These are phyloP conservation scores for Cryptophagus acutangulus DNA, from an alignment of 2,888 invertebrate species.

Conservation along the genomic window DNA sequence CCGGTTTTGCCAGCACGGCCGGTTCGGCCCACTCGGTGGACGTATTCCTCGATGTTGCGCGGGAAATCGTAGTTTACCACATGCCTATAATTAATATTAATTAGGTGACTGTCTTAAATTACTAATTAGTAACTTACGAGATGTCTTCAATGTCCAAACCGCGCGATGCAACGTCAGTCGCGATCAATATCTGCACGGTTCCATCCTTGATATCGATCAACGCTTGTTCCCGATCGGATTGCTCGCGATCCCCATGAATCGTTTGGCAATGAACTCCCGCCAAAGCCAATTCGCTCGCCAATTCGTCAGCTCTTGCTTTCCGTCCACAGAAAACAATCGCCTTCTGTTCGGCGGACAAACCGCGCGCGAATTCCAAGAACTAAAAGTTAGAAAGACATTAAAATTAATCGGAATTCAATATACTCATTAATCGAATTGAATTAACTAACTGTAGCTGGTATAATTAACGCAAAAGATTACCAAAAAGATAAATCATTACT, in stretches of 20 bases:
- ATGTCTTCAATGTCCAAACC: slow-evolving; percentile 89
- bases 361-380: slow-evolving; percentile 64
- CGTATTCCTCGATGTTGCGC: slow-evolving; percentile 91
- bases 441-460: no score
- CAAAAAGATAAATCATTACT: no score
- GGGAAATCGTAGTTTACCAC: slow-evolving; percentile 94
- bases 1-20: slow-evolving; percentile 88
- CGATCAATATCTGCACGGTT: slow-evolving; percentile 75
- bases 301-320: slow-evolving; percentile 76
- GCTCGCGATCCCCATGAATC: slow-evolving; percentile 84
- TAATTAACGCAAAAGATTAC: neutral
- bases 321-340: slow-evolving; percentile 87
- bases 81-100: slow-evolving; percentile 51
- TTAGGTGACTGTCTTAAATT: neutral
- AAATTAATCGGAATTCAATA: slow-evolving; percentile 5
- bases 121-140: slow-evolving; percentile 52
- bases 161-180: slow-evolving; percentile 92
- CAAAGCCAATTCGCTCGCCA: slow-evolving; percentile 73
- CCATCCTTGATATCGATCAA: slow-evolving; percentile 78
- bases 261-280: slow-evolving; percentile 67
- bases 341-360: slow-evolving; percentile 73
- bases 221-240: slow-evolving; percentile 72
- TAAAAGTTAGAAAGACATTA: slow-evolving; percentile 34
- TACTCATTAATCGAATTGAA: no score
- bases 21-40: slow-evolving; percentile 92